Percentiles rank a stretch among this genome's conserved stretches.
Evolutionary conservation across 2,888 invertebrate genomes (phyloP).

Genomic region (Cistogaster globosa): DNA sequence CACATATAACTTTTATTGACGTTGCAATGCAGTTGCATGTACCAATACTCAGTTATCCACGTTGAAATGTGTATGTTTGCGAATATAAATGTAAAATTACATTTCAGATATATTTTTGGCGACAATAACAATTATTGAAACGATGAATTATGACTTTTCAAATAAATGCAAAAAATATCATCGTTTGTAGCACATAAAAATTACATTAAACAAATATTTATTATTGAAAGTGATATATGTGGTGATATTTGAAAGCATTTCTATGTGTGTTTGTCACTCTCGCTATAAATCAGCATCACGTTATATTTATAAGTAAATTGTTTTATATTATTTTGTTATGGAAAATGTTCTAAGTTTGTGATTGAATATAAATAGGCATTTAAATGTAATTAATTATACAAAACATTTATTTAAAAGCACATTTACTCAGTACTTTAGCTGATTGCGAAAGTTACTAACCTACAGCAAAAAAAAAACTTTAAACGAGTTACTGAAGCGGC

Average conservation of each 20-base stretch:
- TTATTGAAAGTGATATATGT: conserved; percentile 47
- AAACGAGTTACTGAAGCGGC: too few species aligned
- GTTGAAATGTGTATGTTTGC: conserved; percentile 27
- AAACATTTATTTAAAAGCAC: not conserved
- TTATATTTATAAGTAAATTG: conserved; percentile 51
- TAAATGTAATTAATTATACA: conserved; percentile 44
- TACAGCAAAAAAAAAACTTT: too few species aligned
- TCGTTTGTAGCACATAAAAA: conserved; percentile 62
- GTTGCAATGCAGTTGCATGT: conserved; percentile 61
- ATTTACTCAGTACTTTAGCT: too few species aligned
- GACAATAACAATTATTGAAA: conserved; percentile 70
- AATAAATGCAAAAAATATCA: conserved; percentile 64
- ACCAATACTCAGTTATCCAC: not conserved
- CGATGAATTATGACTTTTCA: conserved; percentile 70
- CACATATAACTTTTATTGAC: conserved; percentile 67
- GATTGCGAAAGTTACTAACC: too few species aligned
- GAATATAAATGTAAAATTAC: conserved; percentile 53
- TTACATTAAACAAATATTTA: conserved; percentile 62
- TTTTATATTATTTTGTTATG: conserved; percentile 26
- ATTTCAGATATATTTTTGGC: conserved; percentile 67
- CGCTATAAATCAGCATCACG: conserved; percentile 54
- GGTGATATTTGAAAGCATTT: not conserved
- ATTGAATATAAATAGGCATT: conserved; percentile 36
- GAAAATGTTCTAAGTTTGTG: conserved; percentile 26
- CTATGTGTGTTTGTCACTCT: conserved; percentile 5